A percentile compares a stretch with the other conserved stretches of the same genome.
Conservation (phyloP, 2,113 vertebrate genomes). For the Pangasianodon hypophthalmus region DNA sequence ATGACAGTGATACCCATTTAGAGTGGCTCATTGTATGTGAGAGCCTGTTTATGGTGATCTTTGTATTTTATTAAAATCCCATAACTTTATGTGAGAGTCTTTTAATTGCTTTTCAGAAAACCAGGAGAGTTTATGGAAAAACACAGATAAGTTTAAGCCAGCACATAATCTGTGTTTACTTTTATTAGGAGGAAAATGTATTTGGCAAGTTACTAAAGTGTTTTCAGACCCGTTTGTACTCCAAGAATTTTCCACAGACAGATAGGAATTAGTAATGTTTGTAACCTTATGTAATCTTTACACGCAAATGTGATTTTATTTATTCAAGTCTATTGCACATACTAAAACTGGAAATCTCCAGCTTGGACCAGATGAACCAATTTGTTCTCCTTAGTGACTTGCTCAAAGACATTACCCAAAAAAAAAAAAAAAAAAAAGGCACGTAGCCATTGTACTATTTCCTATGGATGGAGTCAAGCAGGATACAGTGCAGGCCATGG, state of each 20-base stretch:
- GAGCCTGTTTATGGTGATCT: not conserved
- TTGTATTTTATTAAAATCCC: not conserved
- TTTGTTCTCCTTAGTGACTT: not conserved
- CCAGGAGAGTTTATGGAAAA: not conserved
- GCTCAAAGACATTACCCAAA: not conserved
- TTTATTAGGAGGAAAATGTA: not conserved
- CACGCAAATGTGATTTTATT: not conserved
- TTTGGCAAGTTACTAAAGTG: not conserved
- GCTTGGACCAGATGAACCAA: not conserved
- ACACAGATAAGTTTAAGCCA: not conserved
- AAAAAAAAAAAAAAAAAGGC: not conserved
- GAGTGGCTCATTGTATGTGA: not conserved
- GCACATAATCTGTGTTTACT: not conserved
- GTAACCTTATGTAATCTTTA: not conserved
- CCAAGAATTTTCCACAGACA: not conserved
- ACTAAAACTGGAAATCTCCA: not conserved
- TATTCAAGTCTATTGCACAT: no score
- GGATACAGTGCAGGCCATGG: not conserved
- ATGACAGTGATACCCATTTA: not conserved
- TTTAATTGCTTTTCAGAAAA: not conserved
- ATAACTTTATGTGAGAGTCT: not conserved
- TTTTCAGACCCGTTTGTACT: not conserved
- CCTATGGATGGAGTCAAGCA: not conserved
- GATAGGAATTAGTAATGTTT: not conserved
- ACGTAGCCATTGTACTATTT: not conserved